phyloP scores from a whole-genome alignment of 1,140 invertebrate species.

The Camponotus pennsylvanicus region DNA sequence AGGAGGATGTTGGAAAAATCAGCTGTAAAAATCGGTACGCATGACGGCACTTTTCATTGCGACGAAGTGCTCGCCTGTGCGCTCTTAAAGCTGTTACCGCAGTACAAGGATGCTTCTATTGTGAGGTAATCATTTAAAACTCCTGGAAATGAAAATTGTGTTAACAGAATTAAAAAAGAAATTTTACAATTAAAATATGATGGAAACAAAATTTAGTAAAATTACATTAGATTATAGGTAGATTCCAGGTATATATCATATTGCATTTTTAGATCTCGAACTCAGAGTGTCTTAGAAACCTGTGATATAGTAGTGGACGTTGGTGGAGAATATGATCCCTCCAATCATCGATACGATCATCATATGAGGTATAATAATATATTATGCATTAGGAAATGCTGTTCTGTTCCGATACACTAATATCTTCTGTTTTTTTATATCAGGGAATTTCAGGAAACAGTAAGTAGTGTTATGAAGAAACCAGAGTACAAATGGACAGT shows the following conservation, averaged over 20 bases:
- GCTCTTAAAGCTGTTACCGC: slow-evolving; percentile 94
- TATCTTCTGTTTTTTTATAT: slow-evolving; percentile 75
- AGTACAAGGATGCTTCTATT: slow-evolving; percentile 94
- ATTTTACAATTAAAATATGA: neutral
- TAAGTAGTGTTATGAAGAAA: slow-evolving; percentile 87
- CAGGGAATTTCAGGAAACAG: slow-evolving; percentile 90
- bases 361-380: slow-evolving; percentile 91
- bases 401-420: neutral
- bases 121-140: slow-evolving; percentile 88
- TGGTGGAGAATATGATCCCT: slow-evolving; percentile 94
- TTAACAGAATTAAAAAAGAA: neutral
- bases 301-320: slow-evolving; percentile 99
- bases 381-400: neutral
- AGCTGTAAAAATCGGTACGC: slow-evolving; percentile 90
- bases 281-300: slow-evolving; percentile 89
- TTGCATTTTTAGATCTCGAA: slow-evolving; percentile 86
- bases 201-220: neutral
- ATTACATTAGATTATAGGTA: slow-evolving; percentile 13
- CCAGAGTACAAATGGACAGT: slow-evolving; percentile 87
- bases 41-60: slow-evolving; percentile 96
- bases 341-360: slow-evolving; percentile 95
- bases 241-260: slow-evolving; percentile 1
- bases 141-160: neutral
- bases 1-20: slow-evolving; percentile 38
- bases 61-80: slow-evolving; percentile 98